A percentile compares a stretch with the other conserved stretches of the same genome.
Evolutionary conservation across 2,888 invertebrate genomes (phyloP).

Genomic region (Tridacna crocea): DNA sequence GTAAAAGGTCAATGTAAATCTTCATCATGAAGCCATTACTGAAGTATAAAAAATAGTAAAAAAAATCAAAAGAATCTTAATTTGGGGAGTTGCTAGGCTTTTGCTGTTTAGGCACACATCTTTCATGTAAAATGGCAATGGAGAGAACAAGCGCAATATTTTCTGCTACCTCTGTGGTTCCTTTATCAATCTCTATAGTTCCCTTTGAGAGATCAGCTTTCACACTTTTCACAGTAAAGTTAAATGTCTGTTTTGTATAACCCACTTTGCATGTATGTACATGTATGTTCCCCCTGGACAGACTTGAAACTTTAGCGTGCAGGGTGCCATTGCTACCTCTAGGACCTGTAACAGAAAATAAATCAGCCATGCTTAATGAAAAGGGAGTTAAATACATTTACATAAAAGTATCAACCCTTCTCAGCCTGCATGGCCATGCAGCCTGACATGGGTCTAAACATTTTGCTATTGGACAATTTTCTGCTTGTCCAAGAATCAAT

Average conservation of each 20-base stretch:
- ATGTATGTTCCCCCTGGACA: background rate
- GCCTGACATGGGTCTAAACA: too few species aligned
- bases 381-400: too few species aligned
- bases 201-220: background rate
- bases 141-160: conserved; percentile 7
- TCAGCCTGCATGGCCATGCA: too few species aligned
- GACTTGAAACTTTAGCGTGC: background rate
- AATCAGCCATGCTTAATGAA: too few species aligned
- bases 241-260: conserved; percentile 12
- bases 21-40: too few species aligned
- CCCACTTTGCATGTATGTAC: conserved; percentile 13
- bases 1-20: too few species aligned
- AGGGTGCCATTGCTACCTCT: background rate
- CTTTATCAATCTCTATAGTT: conserved; percentile 3
- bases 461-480: too few species aligned
- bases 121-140: conserved; percentile 7
- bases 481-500: too few species aligned
- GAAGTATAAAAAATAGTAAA: too few species aligned
- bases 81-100: too few species aligned
- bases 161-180: background rate
- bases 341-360: background rate
- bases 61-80: too few species aligned
- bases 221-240: background rate
- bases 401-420: too few species aligned
- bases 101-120: background rate